Base-by-base conservation (phyloP, 2,797 vertebrate genomes). In the Calcarius lapponicus region DNA sequence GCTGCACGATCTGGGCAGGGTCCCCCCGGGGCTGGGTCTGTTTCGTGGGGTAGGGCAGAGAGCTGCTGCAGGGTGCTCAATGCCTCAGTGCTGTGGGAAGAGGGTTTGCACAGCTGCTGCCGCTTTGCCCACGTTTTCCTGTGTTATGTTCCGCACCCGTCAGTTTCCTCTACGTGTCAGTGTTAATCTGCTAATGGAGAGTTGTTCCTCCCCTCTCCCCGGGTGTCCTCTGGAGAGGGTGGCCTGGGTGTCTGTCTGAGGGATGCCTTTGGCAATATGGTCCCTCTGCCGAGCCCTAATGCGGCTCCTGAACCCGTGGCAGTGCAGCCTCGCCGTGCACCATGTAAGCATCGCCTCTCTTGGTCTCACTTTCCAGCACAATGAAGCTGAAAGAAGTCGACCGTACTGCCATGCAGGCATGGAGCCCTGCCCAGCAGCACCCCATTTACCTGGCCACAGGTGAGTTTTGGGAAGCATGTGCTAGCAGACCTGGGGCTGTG, bases 361-460 rank as follows among this genome's bases (percentile, higher is more conserved):
- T 31, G 45, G 5, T 17, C 28, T 50, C 75, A 7, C 36, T 69
- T 66, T 96, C 69, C 20, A 97, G 72, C 66, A 98, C 98, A 96
- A 99, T 99, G 99, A 99, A 99, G 98, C 98, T 99, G 64, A 99
- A 99, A 97, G 99, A 99, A 95, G 97, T 99, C 69, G 99, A 99
- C 89, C 99, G 99, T 75, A 99, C 99, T 32, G 99, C 99, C 71
- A 99, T 99, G 97, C 99, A 99, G 98, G 98, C 99, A 61, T 99
- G 99, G 99, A 99, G 99, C 96, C 99, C 99, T 90, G 98, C 98
- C 11, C 98, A 98, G 94, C 99, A 99, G 78, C 99, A 99, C 94
- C 99, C 99, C 32, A 98, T 99, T 96, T 99, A 99, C 95, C 97
- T 99, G 81, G 99, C 99, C 53, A 98, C 99, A 97, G 99, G 99